Evolutionary conservation across 2,113 vertebrate species (phyloP), one percentile per base, ranked within the genome.

Genomic region (Microtus richardsoni): DNA sequence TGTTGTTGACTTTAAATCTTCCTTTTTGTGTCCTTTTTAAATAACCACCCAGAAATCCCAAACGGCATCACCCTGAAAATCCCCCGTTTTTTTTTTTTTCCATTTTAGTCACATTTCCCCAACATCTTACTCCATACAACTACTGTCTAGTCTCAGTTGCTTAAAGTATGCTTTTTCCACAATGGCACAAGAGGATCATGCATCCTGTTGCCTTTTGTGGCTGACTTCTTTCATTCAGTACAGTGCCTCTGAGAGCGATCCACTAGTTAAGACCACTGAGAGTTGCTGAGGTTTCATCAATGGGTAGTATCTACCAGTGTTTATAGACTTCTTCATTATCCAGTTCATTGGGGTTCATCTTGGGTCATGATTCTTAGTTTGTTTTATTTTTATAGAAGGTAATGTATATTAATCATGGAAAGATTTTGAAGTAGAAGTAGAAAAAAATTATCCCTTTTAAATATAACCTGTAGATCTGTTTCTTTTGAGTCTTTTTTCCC

Each of bases 321-420:
- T 26, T 39, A 44, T 79, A 28, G 74, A 36, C 49, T 17, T 26
- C 12, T 82, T 79, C 30, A 26, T 89, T 91, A 89, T 78, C 39
- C 28, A 26, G 3, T 89, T 19, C 12, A 30, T 64, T 24, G 28
- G 14, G 7, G 36, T 73, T 91, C 77, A 88, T 80, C 70, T 92
- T 52, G 2, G 66, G 7, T 74, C 91, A 21, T 21, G 66, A 7
- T 22, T 90, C 44, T 93, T 89, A 83, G 22, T 82, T 93, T 87
- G 54, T 75, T 77, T 96, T 78, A 70, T 91, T 96, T 95, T 96
- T 33, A 94, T 71, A 80, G 17, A 85, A 62, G 54, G 66, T 52
- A 87, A 66, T 36, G 33, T 64, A 62, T 88, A 78, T 3, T 89
- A 79, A 89, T 94, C 44, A 88, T 70, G 66, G 58, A 77, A 88